Evolutionary conservation across 2,797 vertebrate genomes (phyloP).

Genomic region (Lacerta viridis): DNA sequence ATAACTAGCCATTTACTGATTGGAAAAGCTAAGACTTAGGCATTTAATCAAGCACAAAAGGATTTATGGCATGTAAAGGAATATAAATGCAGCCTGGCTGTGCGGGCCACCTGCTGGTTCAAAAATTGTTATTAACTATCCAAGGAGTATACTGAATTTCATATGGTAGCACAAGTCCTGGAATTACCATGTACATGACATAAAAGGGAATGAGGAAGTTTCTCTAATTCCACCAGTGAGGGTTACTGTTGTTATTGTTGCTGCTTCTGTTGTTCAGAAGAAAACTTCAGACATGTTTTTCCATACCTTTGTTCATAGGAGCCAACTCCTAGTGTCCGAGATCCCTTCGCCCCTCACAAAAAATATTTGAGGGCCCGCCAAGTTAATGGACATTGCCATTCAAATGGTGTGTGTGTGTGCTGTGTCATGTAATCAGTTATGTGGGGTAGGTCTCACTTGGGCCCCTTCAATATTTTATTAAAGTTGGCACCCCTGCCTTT

Average conservation of each 20-base stretch:
- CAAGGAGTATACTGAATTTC: conserved; percentile 1
- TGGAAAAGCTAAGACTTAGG: conserved; percentile 5
- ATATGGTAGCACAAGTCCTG: background rate
- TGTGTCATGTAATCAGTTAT: too few species aligned
- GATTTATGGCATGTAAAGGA: conserved; percentile 12
- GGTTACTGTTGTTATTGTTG: too few species aligned
- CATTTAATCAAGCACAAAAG: conserved; percentile 29
- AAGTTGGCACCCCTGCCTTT: background rate
- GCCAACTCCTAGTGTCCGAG: too few species aligned
- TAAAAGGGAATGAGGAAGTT: background rate
- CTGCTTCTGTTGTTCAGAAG: background rate
- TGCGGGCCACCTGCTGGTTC: background rate
- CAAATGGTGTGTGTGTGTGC: too few species aligned
- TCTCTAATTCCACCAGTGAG: background rate
- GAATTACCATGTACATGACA: background rate
- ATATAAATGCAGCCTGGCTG: background rate
- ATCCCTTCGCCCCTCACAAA: too few species aligned
- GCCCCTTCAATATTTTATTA: too few species aligned
- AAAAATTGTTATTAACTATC: background rate
- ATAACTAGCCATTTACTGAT: conserved; percentile 29
- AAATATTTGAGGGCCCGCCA: too few species aligned
- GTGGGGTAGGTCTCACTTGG: too few species aligned
- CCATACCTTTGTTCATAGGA: too few species aligned
- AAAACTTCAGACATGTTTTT: background rate
- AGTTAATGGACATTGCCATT: too few species aligned